Evolutionary conservation across 2,113 vertebrate species (phyloP).

Genomic region (Neotragus moschatus): DNA sequence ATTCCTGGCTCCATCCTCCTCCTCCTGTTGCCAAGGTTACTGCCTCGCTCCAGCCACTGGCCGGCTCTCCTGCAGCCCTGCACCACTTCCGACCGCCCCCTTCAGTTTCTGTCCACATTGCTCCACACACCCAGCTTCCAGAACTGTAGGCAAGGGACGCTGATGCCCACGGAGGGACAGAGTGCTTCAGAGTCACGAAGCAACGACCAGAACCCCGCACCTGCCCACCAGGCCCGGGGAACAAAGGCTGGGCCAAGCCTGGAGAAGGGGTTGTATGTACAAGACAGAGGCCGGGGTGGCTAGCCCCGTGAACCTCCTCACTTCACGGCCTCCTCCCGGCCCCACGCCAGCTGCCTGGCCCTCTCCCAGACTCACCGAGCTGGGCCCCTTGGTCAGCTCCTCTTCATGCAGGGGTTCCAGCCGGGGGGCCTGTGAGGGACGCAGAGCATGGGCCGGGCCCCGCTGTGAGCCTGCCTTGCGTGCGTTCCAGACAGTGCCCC

Average conservation of each 20-base stretch:
- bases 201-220: not conserved
- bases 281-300: not conserved
- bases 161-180: not conserved
- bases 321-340: not conserved
- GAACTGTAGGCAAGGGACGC: not conserved
- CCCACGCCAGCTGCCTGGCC: not conserved
- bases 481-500: not conserved
- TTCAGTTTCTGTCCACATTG: not conserved
- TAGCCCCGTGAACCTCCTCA: not conserved
- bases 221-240: not conserved
- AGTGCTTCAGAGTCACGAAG: not conserved
- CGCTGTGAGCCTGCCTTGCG: not conserved
- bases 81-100: not conserved
- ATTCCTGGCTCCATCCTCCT: not conserved
- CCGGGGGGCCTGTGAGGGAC: constrained; percentile 82
- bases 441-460: not conserved
- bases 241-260: not conserved
- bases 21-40: not conserved
- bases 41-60: not conserved
- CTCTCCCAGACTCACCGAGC: constrained; percentile 83
- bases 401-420: constrained; percentile 92
- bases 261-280: fast-evolving
- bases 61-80: not conserved
- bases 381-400: constrained; percentile 80
- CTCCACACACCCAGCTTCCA: not conserved